Percentiles rank a stretch among this genome's conserved stretches.
phyloP scores from a whole-genome alignment of 2,797 vertebrate species.

The Chelmon rostratus region DNA sequence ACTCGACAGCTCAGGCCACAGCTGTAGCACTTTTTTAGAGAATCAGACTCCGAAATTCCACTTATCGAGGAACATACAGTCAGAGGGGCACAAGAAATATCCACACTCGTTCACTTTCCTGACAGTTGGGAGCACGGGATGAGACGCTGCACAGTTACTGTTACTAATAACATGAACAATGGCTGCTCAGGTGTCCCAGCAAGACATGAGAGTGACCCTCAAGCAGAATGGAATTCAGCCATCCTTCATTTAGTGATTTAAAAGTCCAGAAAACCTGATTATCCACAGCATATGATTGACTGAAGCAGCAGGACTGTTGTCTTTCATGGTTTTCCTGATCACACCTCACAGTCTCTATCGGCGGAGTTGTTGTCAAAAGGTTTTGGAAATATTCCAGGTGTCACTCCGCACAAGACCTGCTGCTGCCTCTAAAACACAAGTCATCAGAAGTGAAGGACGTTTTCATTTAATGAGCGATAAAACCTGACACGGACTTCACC shows the following conservation, averaged over 20 bases:
- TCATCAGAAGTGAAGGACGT: neutral
- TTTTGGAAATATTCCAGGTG: neutral
- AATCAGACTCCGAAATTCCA: neutral
- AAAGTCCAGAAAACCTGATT: neutral
- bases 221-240: neutral
- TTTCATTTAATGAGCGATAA: neutral
- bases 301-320: neutral
- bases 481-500: neutral
- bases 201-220: neutral
- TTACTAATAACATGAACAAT: too few species aligned
- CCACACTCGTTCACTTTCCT: neutral
- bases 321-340: too few species aligned
- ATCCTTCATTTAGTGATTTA: neutral
- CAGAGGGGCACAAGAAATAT: neutral
- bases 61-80: neutral
- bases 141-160: too few species aligned
- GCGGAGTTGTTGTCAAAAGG: too few species aligned
- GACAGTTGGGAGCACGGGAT: neutral
- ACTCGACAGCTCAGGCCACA: constrained; percentile 10
- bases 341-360: too few species aligned
- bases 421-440: neutral
- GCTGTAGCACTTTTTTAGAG: neutral
- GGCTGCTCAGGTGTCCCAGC: too few species aligned
- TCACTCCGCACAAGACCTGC: neutral
- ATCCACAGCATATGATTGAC: neutral